A percentile compares a stretch with the other conserved stretches of the same genome.
Conservation (phyloP, 1,140 invertebrate species). For the Odontomachus brunneus region DNA sequence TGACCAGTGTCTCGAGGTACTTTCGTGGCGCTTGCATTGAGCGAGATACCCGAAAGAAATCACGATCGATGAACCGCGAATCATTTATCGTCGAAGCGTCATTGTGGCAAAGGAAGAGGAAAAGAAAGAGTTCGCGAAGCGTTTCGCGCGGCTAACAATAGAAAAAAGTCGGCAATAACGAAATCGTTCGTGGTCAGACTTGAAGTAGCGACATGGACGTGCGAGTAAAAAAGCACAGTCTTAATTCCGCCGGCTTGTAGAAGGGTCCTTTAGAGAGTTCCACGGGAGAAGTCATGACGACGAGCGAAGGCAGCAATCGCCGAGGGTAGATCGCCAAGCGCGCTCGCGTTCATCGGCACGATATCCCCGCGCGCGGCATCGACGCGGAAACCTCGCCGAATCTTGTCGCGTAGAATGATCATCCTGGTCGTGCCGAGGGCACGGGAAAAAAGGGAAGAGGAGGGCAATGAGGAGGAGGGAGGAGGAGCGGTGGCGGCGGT, state of each 20-base stretch:
- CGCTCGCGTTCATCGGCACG: too few species aligned
- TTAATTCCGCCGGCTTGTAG: too few species aligned
- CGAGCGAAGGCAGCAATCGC: too few species aligned
- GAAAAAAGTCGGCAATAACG: too few species aligned
- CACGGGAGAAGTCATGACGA: background rate
- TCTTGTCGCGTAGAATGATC: constrained; percentile 47
- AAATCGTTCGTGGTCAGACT: too few species aligned
- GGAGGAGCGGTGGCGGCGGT: constrained; percentile 37
- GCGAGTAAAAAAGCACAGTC: too few species aligned
- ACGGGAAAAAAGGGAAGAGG: constrained; percentile 55
- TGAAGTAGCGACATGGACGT: too few species aligned
- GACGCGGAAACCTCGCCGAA: background rate
- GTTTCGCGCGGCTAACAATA: too few species aligned
- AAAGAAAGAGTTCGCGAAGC: background rate
- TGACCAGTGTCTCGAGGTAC: constrained; percentile 32
- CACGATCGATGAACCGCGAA: background rate
- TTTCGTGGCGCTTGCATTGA: constrained; percentile 10
- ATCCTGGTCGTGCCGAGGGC: constrained; percentile 14
- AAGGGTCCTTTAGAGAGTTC: too few species aligned
- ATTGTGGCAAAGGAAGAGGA: background rate
- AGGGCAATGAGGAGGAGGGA: constrained; percentile 49
- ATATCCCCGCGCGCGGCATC: too few species aligned
- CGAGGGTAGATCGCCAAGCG: too few species aligned
- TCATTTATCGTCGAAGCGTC: background rate
- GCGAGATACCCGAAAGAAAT: constrained; percentile 2